Conservation (phyloP, 2,113 vertebrate species). For the Labeo catla region DNA sequence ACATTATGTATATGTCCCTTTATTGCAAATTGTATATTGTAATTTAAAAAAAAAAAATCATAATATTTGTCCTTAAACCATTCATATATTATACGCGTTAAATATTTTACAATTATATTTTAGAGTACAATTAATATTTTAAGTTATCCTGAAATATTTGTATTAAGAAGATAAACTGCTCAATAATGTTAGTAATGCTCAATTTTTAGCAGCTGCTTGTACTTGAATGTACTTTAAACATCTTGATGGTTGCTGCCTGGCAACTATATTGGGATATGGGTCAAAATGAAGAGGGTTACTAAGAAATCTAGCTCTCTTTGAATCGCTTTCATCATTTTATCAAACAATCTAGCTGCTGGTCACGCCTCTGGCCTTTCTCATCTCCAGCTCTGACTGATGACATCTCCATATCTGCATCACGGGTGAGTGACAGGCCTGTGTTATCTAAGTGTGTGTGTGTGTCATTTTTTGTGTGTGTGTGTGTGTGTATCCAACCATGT, state of each 20-base stretch:
- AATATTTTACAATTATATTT: neutral
- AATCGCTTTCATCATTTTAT: slow-evolving; percentile 44
- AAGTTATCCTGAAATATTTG: neutral
- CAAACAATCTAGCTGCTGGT: slow-evolving; percentile 42
- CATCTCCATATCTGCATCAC: slow-evolving; percentile 32
- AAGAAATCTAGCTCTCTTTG: slow-evolving; percentile 21
- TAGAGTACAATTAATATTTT: neutral
- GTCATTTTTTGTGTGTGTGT: neutral
- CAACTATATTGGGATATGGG: slow-evolving; percentile 19
- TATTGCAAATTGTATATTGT: neutral
- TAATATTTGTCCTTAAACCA: neutral
- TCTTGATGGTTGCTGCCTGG: slow-evolving; percentile 1
- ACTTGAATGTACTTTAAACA: slow-evolving; percentile 2
- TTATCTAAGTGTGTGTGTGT: slow-evolving; percentile 27
- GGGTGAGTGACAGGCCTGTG: slow-evolving; percentile 36
- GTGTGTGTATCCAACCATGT: slow-evolving; percentile 52
- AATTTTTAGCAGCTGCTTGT: neutral
- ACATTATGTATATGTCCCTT: neutral
- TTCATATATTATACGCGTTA: too few species aligned
- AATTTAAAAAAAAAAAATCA: neutral
- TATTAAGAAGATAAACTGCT: neutral
- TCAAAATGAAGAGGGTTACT: slow-evolving; percentile 34
- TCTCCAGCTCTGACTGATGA: slow-evolving; percentile 30
- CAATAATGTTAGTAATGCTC: neutral
- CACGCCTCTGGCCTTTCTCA: slow-evolving; percentile 38